phyloP scores from a whole-genome alignment of 30 jellyfish, hydroid and myxozoan genomes.

The Turritopsis dohrnii region DNA sequence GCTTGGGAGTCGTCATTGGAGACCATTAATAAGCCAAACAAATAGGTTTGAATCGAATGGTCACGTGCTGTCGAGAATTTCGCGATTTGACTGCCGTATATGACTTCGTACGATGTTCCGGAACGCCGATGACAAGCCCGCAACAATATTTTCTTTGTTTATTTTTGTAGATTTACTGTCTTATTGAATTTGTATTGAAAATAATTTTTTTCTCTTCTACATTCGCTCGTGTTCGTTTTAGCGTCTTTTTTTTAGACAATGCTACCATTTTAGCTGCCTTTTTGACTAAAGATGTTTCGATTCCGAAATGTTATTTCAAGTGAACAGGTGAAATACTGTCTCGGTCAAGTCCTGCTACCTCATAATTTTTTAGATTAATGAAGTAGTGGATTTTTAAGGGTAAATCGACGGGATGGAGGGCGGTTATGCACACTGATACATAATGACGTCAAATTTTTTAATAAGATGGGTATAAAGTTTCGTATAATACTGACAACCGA shows the following conservation, averaged over 20 bases:
- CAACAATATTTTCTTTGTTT: neutral
- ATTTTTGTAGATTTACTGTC: neutral
- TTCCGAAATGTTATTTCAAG: neutral
- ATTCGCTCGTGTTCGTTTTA: neutral
- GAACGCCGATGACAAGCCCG: too few species aligned
- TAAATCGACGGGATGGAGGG: too few species aligned
- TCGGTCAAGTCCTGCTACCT: too few species aligned
- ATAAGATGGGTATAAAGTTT: too few species aligned
- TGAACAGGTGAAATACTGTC: too few species aligned
- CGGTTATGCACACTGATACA: too few species aligned
- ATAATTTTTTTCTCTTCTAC: neutral
- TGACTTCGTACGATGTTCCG: neutral
- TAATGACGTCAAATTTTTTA: too few species aligned
- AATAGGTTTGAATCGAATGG: neutral
- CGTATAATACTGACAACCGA: too few species aligned
- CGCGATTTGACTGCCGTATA: neutral
- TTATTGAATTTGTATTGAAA: neutral
- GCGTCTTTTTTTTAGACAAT: neutral
- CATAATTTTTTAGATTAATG: too few species aligned
- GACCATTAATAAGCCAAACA: conserved; percentile 66
- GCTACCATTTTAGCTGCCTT: neutral
- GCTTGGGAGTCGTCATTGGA: conserved; percentile 94
- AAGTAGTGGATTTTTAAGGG: too few species aligned
- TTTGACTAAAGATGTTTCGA: neutral
- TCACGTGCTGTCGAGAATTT: neutral